A percentile compares a stretch with the other conserved stretches of the same genome.
phyloP scores from a whole-genome alignment of 2,888 invertebrate species.

The Hedya salicella region DNA sequence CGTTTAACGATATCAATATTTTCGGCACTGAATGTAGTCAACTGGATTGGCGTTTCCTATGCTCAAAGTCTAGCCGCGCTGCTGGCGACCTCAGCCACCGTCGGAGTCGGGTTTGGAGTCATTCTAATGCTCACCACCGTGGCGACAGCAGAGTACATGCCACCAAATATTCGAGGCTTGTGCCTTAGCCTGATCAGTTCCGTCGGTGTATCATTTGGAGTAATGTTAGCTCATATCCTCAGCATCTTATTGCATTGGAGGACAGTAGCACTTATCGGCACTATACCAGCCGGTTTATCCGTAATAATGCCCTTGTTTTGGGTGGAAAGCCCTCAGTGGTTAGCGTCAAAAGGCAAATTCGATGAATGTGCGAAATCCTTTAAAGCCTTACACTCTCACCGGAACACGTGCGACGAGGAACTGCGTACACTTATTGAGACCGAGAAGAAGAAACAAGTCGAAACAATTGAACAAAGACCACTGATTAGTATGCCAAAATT shows the following conservation, averaged over 20 bases:
- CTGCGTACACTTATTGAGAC: background rate
- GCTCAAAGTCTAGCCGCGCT: background rate
- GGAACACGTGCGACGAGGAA: background rate
- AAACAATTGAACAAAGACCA: background rate
- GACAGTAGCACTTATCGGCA: background rate
- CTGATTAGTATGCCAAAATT: background rate
- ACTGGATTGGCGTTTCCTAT: background rate
- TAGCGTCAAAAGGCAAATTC: background rate
- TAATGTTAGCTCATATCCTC: background rate
- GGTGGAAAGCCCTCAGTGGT: constrained; percentile 2
- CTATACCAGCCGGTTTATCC: background rate
- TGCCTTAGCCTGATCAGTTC: background rate
- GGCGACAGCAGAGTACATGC: background rate
- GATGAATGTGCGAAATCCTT: background rate
- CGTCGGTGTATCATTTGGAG: background rate
- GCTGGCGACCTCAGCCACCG: background rate
- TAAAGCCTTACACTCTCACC: background rate
- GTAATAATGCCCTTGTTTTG: background rate
- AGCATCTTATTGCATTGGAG: background rate
- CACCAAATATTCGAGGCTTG: background rate
- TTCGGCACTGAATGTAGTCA: background rate
- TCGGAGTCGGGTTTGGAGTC: background rate
- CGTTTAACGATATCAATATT: background rate
- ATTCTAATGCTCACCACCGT: background rate
- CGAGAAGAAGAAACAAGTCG: background rate